Base-by-base conservation (phyloP, 1,140 invertebrate species). In the Papilio polyxenes region DNA sequence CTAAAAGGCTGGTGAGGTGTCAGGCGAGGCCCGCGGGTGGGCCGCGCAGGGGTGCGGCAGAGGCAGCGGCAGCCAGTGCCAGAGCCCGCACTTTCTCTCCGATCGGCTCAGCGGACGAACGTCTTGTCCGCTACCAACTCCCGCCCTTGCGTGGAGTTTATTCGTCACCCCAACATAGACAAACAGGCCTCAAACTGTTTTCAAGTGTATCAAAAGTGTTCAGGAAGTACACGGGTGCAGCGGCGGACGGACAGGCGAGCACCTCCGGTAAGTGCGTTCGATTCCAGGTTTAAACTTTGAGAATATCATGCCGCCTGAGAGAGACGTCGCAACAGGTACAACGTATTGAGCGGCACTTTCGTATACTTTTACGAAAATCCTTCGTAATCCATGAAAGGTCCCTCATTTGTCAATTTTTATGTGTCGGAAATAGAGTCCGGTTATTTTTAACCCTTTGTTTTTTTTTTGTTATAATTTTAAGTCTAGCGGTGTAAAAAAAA, bases 321-420 rank as follows among this genome's bases (percentile, higher is more conserved):
- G 88, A 88, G 88, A 84, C 87, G 87, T 84, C 89, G 89, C 91
- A 92, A 92, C 91, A 91, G 89, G 91, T 91, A 89, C 87, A 31
- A 83, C 86, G 81, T 92, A 92, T 92, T 85, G 89, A 92, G 87
- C 89, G 89, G 62, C 53, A 87, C 88, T 90, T 89, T 88, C 87
- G 87, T 86, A 87, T 85, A 89, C 87, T 84, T 86, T 44, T 44
- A 44, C 40, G 40, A 44, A 44, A 44, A 44, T 7, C 40, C 83
- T 76, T 83, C 82, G 82, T 90, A 87, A 90, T 92, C 87, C 89
- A 85, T 86, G 85, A 81, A 81, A 84, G 81, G 75, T 86, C 83
- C 83, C 85, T 85, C 79, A 87, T 85, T 87, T 87, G 89, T 90
- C 90, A 91, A 90, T 92, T 91, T 91, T 90, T 88, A 80, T 31